Percentiles rank a stretch among this genome's conserved stretches.
phyloP scores from a whole-genome alignment of 92 coral and sea anemone species.

The Porites cylindrica region DNA sequence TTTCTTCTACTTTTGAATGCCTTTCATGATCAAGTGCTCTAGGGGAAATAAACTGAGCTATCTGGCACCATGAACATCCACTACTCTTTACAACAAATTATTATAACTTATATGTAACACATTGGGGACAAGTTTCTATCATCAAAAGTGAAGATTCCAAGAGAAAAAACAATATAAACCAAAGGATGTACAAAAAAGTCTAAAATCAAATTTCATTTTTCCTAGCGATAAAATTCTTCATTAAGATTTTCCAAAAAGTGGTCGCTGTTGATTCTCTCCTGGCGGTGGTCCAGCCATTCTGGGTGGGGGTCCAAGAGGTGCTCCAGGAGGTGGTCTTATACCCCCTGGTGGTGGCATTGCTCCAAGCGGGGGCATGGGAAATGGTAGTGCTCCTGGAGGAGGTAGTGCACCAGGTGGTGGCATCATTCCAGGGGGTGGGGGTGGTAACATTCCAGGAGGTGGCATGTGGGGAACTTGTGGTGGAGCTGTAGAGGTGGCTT shows the following conservation, averaged over 20 bases:
- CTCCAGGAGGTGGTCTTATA: slow-evolving; percentile 73
- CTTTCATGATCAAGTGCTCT: too few relatives aligned
- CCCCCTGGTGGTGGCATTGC: slow-evolving; percentile 93
- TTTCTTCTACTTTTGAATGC: too few relatives aligned
- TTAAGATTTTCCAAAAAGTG: slow-evolving; percentile 43
- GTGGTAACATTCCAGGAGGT: slow-evolving; percentile 89
- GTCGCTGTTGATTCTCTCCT: slow-evolving; percentile 34
- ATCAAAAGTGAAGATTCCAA: too few relatives aligned
- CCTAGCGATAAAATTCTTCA: background rate
- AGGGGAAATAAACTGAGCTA: too few relatives aligned
- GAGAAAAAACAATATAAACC: background rate
- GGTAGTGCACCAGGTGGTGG: slow-evolving; percentile 89
- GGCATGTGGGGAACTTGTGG: slow-evolving; percentile 78
- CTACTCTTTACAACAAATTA: too few relatives aligned
- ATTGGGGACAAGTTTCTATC: too few relatives aligned
- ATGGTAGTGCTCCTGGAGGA: slow-evolving; percentile 93
- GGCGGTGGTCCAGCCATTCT: slow-evolving; percentile 54
- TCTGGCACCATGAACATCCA: too few relatives aligned
- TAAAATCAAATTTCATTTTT: background rate
- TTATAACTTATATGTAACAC: too few relatives aligned
- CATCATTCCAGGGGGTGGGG: slow-evolving; percentile 98
- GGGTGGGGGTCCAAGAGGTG: slow-evolving; percentile 55
- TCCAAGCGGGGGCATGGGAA: slow-evolving; percentile 94
- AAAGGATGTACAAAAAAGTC: too few relatives aligned
- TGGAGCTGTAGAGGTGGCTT: slow-evolving; percentile 73